Evolutionary conservation across 1,140 invertebrate species (phyloP).

Genomic region (Aricia agestis): DNA sequence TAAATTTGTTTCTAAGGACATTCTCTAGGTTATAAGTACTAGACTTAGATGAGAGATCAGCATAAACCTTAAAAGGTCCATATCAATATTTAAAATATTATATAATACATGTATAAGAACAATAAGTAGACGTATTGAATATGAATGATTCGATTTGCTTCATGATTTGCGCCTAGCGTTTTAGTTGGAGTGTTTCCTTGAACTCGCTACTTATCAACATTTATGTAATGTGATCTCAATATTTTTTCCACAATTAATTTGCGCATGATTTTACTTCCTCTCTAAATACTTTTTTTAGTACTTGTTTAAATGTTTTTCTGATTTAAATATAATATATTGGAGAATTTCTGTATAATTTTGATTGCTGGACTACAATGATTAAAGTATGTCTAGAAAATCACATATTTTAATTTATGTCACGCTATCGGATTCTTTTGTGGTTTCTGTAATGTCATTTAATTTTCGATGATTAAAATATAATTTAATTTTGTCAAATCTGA

Average conservation of each 20-base stretch:
- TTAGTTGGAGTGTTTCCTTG: constrained; percentile 35
- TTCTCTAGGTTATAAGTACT: constrained; percentile 62
- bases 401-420: too few species aligned
- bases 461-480: too few species aligned
- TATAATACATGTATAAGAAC: constrained; percentile 71
- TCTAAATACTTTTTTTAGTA: neutral
- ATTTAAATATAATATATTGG: too few species aligned
- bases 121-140: constrained; percentile 69
- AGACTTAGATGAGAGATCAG: constrained; percentile 51
- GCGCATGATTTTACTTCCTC: neutral
- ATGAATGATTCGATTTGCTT: constrained; percentile 36
- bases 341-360: too few species aligned
- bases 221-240: constrained; percentile 10
- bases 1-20: constrained; percentile 51
- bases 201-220: neutral
- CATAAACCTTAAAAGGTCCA: constrained; percentile 69
- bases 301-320: neutral
- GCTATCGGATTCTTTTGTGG: too few species aligned
- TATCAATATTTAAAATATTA: constrained; percentile 73
- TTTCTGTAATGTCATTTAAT: too few species aligned
- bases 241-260: neutral
- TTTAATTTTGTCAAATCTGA: neutral
- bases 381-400: too few species aligned
- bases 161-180: constrained; percentile 56
- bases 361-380: too few species aligned